These are phyloP conservation scores for Talpa occidentalis DNA, from an alignment of 2,113 vertebrate genomes.

Conservation along the genomic window DNA sequence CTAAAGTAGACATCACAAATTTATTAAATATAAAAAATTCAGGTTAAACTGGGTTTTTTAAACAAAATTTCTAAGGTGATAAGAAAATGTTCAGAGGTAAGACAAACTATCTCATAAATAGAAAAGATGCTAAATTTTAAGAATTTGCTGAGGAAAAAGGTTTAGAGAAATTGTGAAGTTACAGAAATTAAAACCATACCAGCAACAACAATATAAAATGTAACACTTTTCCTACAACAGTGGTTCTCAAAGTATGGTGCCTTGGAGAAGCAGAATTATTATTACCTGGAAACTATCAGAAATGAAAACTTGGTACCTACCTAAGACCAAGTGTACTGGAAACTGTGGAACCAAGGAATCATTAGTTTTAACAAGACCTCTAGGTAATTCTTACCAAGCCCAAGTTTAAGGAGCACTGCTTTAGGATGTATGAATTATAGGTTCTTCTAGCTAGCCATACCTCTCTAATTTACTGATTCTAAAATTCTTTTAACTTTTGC, in stretches of 20 bases:
- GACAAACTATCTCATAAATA: neutral
- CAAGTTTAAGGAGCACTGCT: conserved; percentile 15
- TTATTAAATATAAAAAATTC: conserved; percentile 21
- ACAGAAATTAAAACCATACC: neutral
- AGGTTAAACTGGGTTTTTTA: neutral
- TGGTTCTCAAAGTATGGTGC: conserved; percentile 1
- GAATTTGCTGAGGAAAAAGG: neutral
- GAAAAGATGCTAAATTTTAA: conserved; percentile 16
- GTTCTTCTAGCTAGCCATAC: neutral
- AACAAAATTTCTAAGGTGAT: conserved; percentile 1
- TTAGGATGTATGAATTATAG: neutral
- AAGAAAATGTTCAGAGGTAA: conserved; percentile 18
- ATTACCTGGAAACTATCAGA: neutral
- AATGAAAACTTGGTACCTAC: neutral
- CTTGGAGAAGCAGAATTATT: neutral
- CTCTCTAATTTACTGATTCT: neutral
- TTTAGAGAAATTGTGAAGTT: conserved; percentile 35
- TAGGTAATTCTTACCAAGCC: neutral
- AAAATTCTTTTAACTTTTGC: conserved; percentile 28
- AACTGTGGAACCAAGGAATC: neutral
- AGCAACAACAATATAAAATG: neutral
- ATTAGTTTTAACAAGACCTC: neutral
- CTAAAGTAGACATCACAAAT: neutral
- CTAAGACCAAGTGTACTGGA: neutral
- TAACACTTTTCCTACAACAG: neutral